Percentiles rank a stretch among this genome's conserved stretches.
phyloP scores from a whole-genome alignment of 2,113 vertebrate genomes.

The Oryzias melastigma region DNA sequence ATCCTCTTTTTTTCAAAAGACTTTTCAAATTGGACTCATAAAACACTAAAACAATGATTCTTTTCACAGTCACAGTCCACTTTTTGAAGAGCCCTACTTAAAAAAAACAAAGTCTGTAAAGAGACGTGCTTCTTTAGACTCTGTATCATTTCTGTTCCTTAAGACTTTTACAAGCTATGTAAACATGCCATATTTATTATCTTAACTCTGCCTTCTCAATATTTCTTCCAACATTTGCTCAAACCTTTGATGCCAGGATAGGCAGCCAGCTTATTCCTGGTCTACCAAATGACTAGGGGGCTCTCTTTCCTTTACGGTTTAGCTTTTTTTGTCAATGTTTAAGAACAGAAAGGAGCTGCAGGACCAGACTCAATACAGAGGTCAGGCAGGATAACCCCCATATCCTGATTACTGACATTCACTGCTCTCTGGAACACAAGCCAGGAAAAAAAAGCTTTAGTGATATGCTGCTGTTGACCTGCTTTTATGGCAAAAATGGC shows the following conservation, averaged over 20 bases:
- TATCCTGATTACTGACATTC: constrained; percentile 81
- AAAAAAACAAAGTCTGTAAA: background rate
- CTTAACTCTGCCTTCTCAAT: constrained; percentile 14
- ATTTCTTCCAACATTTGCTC: constrained; percentile 17
- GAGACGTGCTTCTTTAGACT: constrained; percentile 2
- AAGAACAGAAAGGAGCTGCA: constrained; percentile 54
- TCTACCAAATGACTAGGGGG: background rate
- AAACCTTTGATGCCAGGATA: constrained; percentile 34
- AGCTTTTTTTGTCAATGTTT: constrained; percentile 40
- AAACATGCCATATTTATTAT: constrained; percentile 9
- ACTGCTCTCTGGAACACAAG: constrained; percentile 70
- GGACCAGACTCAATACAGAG: constrained; percentile 70
- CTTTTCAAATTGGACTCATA: background rate
- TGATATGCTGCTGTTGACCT: constrained; percentile 41
- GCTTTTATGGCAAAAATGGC: constrained; percentile 16
- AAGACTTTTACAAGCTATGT: constrained; percentile 3
- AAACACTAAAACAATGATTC: background rate
- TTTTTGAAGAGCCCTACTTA: background rate
- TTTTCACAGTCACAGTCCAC: background rate
- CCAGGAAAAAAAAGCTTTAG: constrained; percentile 60
- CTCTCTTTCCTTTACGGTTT: constrained; percentile 27
- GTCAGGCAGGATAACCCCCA: constrained; percentile 84
- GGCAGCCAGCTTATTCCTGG: constrained; percentile 26
- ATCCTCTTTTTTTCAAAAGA: background rate
- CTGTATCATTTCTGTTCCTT: constrained; percentile 5